These are phyloP conservation scores for Macrotis lagotis DNA, from an alignment of 2,113 vertebrate species.

Conservation along the genomic window DNA sequence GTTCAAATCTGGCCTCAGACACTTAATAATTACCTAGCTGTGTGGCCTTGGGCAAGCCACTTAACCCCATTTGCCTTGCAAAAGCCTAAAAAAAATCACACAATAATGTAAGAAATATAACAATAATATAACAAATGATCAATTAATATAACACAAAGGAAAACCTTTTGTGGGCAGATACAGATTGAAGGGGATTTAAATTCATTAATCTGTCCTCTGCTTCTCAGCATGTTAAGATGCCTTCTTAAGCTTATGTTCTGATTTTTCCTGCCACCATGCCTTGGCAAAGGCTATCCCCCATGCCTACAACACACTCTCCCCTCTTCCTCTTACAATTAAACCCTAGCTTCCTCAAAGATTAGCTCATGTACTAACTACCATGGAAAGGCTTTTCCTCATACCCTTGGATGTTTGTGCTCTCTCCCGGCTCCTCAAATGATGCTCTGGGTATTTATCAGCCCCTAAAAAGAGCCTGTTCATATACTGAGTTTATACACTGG, in stretches of 20 bases:
- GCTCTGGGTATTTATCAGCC: background rate
- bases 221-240: background rate
- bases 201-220: background rate
- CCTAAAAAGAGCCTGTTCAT: background rate
- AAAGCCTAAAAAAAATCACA: no score
- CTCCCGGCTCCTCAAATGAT: background rate
- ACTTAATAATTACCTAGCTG: no score
- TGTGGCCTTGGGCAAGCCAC: no score
- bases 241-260: background rate
- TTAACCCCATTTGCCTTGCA: no score
- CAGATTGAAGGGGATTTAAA: background rate
- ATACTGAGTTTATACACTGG: background rate
- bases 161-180: background rate
- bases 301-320: background rate
- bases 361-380: background rate
- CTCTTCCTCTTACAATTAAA: background rate
- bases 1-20: no score
- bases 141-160: background rate
- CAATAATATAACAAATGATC: no score
- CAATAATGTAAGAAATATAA: no score
- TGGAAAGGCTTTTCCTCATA: background rate
- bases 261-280: background rate
- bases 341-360: background rate
- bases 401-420: background rate
- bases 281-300: background rate